Evolutionary conservation across 2,888 invertebrate genomes (phyloP), one percentile per base, ranked within the genome.

Genomic region (Drosophila diplacantha): DNA sequence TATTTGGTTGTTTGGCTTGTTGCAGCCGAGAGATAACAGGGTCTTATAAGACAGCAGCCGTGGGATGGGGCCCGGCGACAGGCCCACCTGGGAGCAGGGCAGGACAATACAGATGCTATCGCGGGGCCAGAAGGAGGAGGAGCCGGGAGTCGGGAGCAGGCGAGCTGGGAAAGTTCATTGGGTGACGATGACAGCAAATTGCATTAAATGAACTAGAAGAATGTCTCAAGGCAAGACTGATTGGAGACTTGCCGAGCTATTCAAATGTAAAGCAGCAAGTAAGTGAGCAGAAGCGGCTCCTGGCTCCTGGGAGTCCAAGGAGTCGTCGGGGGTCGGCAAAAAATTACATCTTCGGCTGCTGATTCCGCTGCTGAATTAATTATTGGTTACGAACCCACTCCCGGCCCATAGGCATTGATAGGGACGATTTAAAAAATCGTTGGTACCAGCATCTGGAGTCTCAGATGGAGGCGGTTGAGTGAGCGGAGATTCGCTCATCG

Each of bases 121-220:
- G 14, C 12, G 38, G 18, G 12, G 18, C 11, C 2, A 29, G 29
- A 0, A 8, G 18, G 11, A n/a, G 24, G 0, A n/a, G 29, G 6
- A n/a, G 9, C 11, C 16, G 11, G 26, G n/a, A 14, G 20, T 1
- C 3, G 2, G 14, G 12, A n/a, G 14, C 22, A 1, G 8, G 24
- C 2, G 6, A 16, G n/a, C 44, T 14, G 5, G 18, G 16, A 26
- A 16, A 35, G 50, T 69, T 50, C 62, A 61, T 70, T 56, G 68
- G 62, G 62, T 63, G 44, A 62, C 52, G 70, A 66, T 66, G 70
- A 43, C 51, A 69, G 63, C 63, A 38, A 66, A 69, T 62, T 66
- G 65, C 65, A 66, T 66, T 66, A 61, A 66, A 66, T 66, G 62
- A 61, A 61, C 61, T 65, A 61, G 61, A 61, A 61, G 61, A 64